phyloP scores from a whole-genome alignment of 1,140 invertebrate species.

The Ceratosolen fusciceps region DNA sequence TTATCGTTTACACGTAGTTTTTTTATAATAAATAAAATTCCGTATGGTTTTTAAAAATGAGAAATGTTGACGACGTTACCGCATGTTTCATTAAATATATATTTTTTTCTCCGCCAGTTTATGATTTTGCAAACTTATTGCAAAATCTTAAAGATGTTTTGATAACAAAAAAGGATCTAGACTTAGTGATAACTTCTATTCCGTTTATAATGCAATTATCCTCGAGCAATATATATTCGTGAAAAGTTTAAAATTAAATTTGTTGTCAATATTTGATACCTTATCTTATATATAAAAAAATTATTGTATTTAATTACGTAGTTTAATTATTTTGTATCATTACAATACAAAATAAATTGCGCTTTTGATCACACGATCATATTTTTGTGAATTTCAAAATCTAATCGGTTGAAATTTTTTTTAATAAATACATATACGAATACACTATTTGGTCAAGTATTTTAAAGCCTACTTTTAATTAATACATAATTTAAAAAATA shows the following conservation, averaged over 20 bases:
- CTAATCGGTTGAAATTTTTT: conserved; percentile 35
- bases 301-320: conserved; percentile 40
- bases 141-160: conserved; percentile 11
- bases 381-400: conserved; percentile 42
- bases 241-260: conserved; percentile 12
- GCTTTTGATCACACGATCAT: conserved; percentile 10
- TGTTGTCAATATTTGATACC: conserved; percentile 20
- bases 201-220: not conserved
- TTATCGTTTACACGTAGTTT: not conserved
- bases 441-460: not conserved
- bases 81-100: conserved; percentile 24
- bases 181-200: not conserved
- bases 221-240: not conserved
- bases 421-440: conserved; percentile 42
- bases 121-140: conserved; percentile 18
- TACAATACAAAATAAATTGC: conserved; percentile 27
- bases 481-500: not conserved
- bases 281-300: conserved; percentile 27
- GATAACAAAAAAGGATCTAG: conserved; percentile 2
- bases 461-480: not conserved
- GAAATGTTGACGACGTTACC: conserved; percentile 23
- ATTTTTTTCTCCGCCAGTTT: conserved; percentile 13
- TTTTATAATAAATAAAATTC: conserved; percentile 1
- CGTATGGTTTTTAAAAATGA: not conserved
- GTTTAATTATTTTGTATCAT: conserved; percentile 33